Percentiles rank a stretch among this genome's conserved stretches.
Conservation (phyloP, 2,888 invertebrate genomes). For the Nycteola revayana region DNA sequence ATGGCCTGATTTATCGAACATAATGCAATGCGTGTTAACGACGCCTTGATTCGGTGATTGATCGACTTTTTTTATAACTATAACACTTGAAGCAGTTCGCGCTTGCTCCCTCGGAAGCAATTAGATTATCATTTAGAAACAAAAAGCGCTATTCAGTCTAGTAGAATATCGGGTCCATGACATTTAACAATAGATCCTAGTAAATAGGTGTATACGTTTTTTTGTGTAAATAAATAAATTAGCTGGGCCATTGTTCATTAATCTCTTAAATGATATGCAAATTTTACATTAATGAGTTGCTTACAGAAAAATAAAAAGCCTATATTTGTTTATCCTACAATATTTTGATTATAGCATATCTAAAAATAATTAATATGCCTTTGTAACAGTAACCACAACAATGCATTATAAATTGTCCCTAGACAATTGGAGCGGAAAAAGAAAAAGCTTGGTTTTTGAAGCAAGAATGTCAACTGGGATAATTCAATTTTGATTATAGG, state of each 20-base stretch:
- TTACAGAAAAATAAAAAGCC: no score
- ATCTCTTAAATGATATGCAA: no score
- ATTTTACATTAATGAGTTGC: no score
- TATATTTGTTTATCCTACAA: no score
- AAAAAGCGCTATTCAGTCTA: slow-evolving; percentile 23
- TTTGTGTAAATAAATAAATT: slow-evolving; percentile 1
- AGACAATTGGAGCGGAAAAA: slow-evolving; percentile 78
- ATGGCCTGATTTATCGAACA: slow-evolving; percentile 68
- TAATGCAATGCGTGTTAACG: slow-evolving; percentile 74
- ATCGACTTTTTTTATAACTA: slow-evolving; percentile 59
- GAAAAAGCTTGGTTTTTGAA: slow-evolving; percentile 65
- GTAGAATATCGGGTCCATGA: slow-evolving; percentile 22
- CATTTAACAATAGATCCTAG: slow-evolving; percentile 21
- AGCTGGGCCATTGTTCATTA: no score
- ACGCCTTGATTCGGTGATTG: slow-evolving; percentile 75
- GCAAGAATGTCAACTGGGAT: slow-evolving; percentile 77
- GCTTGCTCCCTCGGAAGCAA: slow-evolving; percentile 63
- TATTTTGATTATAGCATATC: no score
- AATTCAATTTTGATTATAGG: slow-evolving; percentile 82
- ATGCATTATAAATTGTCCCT: slow-evolving; percentile 64
- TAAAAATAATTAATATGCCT: no score
- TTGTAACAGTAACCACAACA: slow-evolving; percentile 23
- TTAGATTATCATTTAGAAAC: slow-evolving; percentile 38
- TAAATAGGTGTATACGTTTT: slow-evolving; percentile 8
- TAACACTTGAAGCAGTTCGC: slow-evolving; percentile 55